Base-by-base conservation (phyloP, 2,113 vertebrate species). In the Polyodon spathula region DNA sequence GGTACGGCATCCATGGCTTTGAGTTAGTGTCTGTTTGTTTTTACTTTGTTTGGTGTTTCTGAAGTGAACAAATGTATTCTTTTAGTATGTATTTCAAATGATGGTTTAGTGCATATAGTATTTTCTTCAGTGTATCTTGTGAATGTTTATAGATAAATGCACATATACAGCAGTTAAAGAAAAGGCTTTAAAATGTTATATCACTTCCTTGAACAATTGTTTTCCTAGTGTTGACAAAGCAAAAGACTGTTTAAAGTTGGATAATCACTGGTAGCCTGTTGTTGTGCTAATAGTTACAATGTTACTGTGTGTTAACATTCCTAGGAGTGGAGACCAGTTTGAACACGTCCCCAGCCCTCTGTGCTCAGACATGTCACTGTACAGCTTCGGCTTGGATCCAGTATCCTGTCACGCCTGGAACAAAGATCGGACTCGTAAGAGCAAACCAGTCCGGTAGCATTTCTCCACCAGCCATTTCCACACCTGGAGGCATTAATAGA, bases 381-480 rank as follows among this genome's bases (percentile, higher is more conserved):
- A 88, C 75, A 85, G 76, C 63, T 90, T 84, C 64, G 90, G 88
- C 68, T 62, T 87, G 54, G 88, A 90, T 67, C 87, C 86, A 0
- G 71, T 90, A 63, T 87, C 86, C 62, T 89, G 87, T 75, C 88
- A 90, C 60, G 74, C 88, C 75, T 90, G 88, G 86, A 27, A 27
- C 27, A 27, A 27, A 27, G 27, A 27, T 27, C 27, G 27, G 27
- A 27, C 27, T 27, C 3, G 27, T 27, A 27, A 27, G 27, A 27
- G 27, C 27, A 27, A 27, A 27, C 27, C 27, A 27, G 27, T 27
- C 27, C 27, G 27, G 3, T 3, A 27, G 27, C 27, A 27, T 27
- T 27, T 27, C 27, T 27, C 27, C 27, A 3, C 27, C 27, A 27
- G 27, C 27, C 27, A 27, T 27, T 27, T 27, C 27, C 27, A 27